These are phyloP conservation scores for Leptopterna dolabrata DNA, from an alignment of 2,888 invertebrate genomes.

Conservation along the genomic window DNA sequence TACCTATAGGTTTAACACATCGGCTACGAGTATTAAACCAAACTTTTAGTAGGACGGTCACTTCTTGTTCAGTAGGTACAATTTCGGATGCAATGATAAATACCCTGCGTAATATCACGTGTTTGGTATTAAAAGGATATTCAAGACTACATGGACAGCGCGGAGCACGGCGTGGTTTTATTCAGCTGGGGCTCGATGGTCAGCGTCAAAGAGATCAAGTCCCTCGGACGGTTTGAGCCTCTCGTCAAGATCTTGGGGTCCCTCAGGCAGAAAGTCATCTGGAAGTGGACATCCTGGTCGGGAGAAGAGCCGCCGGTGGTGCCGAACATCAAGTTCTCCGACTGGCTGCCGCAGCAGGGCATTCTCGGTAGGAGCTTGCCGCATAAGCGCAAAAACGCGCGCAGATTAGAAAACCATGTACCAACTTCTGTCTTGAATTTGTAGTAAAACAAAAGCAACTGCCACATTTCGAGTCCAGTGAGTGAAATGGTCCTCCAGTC, in stretches of 20 bases:
- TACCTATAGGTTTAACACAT: too few relatives aligned
- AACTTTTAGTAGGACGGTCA: too few relatives aligned
- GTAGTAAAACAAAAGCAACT: too few relatives aligned
- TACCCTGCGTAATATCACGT: too few relatives aligned
- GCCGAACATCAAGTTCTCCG: slow-evolving; percentile 40
- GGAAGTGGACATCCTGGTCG: slow-evolving; percentile 37
- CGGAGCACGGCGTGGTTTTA: slow-evolving; percentile 46
- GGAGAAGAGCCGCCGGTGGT: background rate
- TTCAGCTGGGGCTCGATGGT: slow-evolving; percentile 47
- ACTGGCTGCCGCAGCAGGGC: slow-evolving; percentile 52
- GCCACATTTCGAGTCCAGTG: too few relatives aligned
- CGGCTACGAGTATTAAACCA: too few relatives aligned
- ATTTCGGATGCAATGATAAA: too few relatives aligned
- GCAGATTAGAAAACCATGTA: too few relatives aligned
- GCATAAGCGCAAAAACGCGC: background rate
- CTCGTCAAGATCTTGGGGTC: background rate
- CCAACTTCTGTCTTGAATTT: too few relatives aligned
- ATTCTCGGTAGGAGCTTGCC: slow-evolving; percentile 20
- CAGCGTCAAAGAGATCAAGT: background rate
- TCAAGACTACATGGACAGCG: slow-evolving; percentile 52
- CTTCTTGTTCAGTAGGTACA: too few relatives aligned
- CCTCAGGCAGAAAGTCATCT: slow-evolving; percentile 37
- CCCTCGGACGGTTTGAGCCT: background rate
- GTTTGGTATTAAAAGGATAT: slow-evolving; percentile 15
- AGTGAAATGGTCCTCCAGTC: too few relatives aligned